Base-by-base conservation (phyloP, 2,888 invertebrate genomes). In the Spodoptera picta region DNA sequence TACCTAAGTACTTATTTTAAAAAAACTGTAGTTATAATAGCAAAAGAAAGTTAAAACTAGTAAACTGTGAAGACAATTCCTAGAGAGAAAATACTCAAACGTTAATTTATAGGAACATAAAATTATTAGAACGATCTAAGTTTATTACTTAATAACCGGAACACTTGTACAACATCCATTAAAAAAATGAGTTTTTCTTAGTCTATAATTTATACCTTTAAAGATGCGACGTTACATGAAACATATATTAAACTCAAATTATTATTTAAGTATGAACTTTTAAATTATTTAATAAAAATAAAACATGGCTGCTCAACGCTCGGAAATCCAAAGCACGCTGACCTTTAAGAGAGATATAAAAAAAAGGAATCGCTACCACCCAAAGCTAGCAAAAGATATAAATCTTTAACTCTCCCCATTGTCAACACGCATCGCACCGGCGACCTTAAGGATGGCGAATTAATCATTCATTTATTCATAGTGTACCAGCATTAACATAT, bases 391-490 rank as follows among this genome's bases (percentile, higher is more conserved):
- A 75, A 69, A 60, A 50, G 67, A 78, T 78, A 82, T 78, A 79
- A 80, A 72, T 75, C 80, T 80, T 79, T 75, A 73, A 43, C 43
- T 51, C 69, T 60, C 72, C 71, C 74, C 58, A 61, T 72, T 76
- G 78, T 75, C 75, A 74, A 58, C 66, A 65, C 58, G 59, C 74
- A 69, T 72, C 73, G 77, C 81, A 80, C 80, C 66, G 58, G 48
- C 70, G 80, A 79, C 82, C 81, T 77, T 67, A 75, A 75, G 75
- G 70, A 83, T 75, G 56, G 65, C 66, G 71, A 74, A 83, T 85
- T 82, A 81, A 75, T 73, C 68, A 85, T 84, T 84, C 77, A 85
- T 84, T 74, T 84, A 86, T 86, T 84, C 84, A 84, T 78, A 82
- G 80, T 80, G 75, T 76, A 69, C 75, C 60, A 46, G 46, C 65